Base-by-base conservation (phyloP, 2,113 vertebrate species). In the Ornithorhynchus anatinus region DNA sequence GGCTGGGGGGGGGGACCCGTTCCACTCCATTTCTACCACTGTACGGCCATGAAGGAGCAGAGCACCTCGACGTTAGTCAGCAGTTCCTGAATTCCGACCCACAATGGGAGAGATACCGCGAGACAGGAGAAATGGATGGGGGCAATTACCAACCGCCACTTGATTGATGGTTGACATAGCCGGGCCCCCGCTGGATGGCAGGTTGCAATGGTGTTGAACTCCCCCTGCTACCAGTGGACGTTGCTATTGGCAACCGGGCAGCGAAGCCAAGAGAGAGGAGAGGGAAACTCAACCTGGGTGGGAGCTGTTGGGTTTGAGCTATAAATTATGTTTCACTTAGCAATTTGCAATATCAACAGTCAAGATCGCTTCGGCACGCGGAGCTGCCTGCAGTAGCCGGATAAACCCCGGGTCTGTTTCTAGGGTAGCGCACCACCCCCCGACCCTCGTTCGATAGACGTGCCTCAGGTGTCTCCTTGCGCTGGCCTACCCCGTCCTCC, bases 111-210 rank as follows among this genome's bases (percentile, higher is more conserved):
- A 91, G 91, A 91, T 90, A 91, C 75, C 44, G 5, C 11, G 52
- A 89, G 92, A 92, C 92, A 91, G 85, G 85, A 86, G 75, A 92
- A 94, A 94, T 93, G 92, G 91, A 94, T 94, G 89, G 90, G 90
- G 89, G 92, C 88, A 93, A 94, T 93, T 92, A 94, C 82, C 89
- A 91, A 80, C 79, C 91, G 89, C 82, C 66, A 45, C 25, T 88
- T 92, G 93, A 94, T 93, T 83, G 92, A 94, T 94, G 90, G 91
- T 90, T 93, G 92, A 93, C 92, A 92, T 89, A 91, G 92, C 91
- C 87, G 90, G 85, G 82, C 82, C 85, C 88, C 88, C 84, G 69
- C 86, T 84, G 82, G 81, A 81, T 79, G 89, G 89, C 91, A 91
- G 86, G 78, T 69, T 89, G 89, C 47, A 8, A 88, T 77, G 81